These are phyloP conservation scores for Orestias chungarensis DNA, from an alignment of 2,797 vertebrate species.

Conservation along the genomic window DNA sequence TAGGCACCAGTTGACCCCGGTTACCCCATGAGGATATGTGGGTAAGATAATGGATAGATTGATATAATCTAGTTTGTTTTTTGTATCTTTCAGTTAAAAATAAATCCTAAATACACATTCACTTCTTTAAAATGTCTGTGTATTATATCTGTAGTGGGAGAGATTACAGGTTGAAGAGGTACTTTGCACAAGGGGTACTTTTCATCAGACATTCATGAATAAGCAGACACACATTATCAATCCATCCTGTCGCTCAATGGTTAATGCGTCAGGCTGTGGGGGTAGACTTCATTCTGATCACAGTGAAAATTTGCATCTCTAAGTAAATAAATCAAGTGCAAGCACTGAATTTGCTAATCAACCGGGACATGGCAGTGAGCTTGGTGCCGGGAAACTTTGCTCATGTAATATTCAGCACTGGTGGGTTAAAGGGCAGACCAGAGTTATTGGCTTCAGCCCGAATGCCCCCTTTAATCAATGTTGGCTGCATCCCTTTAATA, in stretches of 20 bases:
- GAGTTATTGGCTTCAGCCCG: conserved; percentile 87
- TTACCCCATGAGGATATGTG: too few relatives aligned
- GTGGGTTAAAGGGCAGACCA: conserved; percentile 84
- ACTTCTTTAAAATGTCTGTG: conserved; percentile 12
- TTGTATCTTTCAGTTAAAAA: conserved; percentile 7
- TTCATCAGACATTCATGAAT: conserved; percentile 84
- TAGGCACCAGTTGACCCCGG: too few relatives aligned
- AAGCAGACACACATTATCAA: conserved; percentile 82
- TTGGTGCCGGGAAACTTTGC: conserved; percentile 84
- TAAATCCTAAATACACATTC: conserved; percentile 16
- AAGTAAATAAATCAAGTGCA: conserved; percentile 87
- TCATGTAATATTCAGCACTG: conserved; percentile 87
- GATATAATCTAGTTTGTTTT: too few relatives aligned
- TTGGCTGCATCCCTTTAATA: conserved; percentile 87
- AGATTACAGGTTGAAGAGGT: conserved; percentile 41
- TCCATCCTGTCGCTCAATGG: conserved; percentile 74
- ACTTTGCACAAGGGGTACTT: conserved; percentile 53
- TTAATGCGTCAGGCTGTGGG: conserved; percentile 75
- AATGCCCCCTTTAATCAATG: conserved; percentile 88
- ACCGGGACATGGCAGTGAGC: conserved; percentile 75
- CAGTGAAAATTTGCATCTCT: conserved; percentile 84
- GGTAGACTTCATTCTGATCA: conserved; percentile 79
- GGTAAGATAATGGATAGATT: too few relatives aligned
- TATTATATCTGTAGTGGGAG: conserved; percentile 28
- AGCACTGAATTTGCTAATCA: conserved; percentile 84